phyloP scores from a whole-genome alignment of 2,797 vertebrate genomes.

The Darevskia mixta region DNA sequence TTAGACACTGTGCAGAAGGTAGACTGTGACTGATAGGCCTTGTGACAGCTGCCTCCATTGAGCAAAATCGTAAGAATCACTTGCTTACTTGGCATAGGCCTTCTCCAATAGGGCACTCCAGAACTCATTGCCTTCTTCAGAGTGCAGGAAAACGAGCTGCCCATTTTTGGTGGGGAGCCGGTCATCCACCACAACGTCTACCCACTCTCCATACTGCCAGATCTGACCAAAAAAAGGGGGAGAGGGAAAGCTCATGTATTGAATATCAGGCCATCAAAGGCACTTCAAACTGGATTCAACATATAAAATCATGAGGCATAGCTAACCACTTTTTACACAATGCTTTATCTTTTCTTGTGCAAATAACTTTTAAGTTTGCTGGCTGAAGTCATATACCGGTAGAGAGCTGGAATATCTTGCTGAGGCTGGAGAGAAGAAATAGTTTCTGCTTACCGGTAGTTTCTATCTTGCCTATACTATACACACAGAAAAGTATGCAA shows the following conservation, averaged over 20 bases:
- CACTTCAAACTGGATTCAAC: neutral
- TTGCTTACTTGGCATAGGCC: conserved; percentile 79
- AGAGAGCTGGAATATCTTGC: neutral
- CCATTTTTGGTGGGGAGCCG: conserved; percentile 82
- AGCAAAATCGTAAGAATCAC: neutral
- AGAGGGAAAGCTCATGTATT: neutral
- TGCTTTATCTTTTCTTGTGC: conserved; percentile 2
- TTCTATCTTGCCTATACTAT: neutral
- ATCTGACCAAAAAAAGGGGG: conserved; percentile 77
- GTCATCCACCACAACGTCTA: conserved; percentile 90
- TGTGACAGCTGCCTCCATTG: neutral
- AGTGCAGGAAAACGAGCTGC: conserved; percentile 89
- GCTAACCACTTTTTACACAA: neutral
- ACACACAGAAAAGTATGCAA: neutral
- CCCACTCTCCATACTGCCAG: conserved; percentile 92
- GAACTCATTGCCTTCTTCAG: conserved; percentile 77
- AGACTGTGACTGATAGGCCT: neutral
- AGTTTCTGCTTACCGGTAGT: neutral
- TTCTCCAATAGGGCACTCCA: conserved; percentile 81
- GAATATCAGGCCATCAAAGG: neutral
- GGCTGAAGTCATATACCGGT: conserved; percentile 13
- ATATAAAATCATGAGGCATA: neutral
- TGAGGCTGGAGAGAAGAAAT: neutral
- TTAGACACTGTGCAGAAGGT: neutral
- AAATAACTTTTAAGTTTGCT: conserved; percentile 5